Conservation (phyloP, 2,113 vertebrate species). For the Perca fluviatilis region DNA sequence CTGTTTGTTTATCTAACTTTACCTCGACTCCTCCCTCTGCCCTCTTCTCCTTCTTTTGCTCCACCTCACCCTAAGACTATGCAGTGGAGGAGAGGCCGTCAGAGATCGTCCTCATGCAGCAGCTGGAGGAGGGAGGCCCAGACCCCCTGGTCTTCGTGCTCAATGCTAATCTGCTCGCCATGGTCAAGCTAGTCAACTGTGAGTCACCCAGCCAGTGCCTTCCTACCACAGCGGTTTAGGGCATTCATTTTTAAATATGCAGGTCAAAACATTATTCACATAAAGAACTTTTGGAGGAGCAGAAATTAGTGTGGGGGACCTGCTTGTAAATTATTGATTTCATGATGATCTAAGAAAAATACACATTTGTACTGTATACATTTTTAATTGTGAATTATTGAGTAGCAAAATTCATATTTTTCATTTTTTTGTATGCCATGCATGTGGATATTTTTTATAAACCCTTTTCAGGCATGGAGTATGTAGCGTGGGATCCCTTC, state of each 20-base stretch:
- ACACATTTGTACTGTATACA: slow-evolving; percentile 12
- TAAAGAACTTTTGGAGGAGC: background rate
- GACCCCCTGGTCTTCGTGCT: slow-evolving; percentile 98
- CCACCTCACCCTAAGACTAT: slow-evolving; percentile 86
- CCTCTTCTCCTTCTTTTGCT: background rate
- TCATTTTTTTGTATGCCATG: background rate
- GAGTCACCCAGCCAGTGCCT: slow-evolving; percentile 78
- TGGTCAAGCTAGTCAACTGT: slow-evolving; percentile 99
- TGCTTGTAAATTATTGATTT: slow-evolving; percentile 22
- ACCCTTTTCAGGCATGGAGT: no score
- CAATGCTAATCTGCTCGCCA: slow-evolving; percentile 97
- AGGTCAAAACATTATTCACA: background rate
- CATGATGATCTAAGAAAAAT: slow-evolving; percentile 11
- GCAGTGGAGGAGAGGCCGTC: slow-evolving; percentile 97
- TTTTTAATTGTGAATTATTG: slow-evolving; percentile 8
- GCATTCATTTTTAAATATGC: no score
- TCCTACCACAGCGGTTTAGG: background rate
- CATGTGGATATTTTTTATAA: background rate
- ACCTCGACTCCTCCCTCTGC: slow-evolving; percentile 17
- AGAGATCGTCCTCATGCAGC: slow-evolving; percentile 96
- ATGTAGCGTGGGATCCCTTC: background rate
- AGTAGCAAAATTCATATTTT: background rate
- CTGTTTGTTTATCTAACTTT: background rate
- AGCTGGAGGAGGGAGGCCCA: slow-evolving; percentile 94
- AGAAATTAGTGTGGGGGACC: background rate